Evolutionary conservation across 2,888 invertebrate species (phyloP).

Genomic region (Poecilus cupreus): DNA sequence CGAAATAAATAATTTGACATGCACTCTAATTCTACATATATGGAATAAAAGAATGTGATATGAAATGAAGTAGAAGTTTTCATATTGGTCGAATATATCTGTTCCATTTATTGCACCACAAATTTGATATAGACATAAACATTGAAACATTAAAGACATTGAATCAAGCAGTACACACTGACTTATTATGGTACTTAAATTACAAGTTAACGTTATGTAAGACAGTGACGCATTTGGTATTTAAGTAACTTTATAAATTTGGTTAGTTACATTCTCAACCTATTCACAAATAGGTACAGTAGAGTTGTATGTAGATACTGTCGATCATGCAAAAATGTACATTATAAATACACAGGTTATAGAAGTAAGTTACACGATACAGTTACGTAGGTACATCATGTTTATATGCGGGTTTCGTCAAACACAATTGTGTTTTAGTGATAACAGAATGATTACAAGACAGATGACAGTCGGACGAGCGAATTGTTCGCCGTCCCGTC

Average conservation of each 20-base stretch:
- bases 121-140: slow-evolving; percentile 69
- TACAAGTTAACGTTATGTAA: not conserved
- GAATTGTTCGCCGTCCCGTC: slow-evolving; percentile 14
- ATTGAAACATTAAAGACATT: slow-evolving; percentile 62
- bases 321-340: slow-evolving; percentile 58
- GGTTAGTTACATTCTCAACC: slow-evolving; percentile 29
- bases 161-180: slow-evolving; percentile 45
- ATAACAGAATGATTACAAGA: slow-evolving; percentile 43
- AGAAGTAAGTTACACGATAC: slow-evolving; percentile 61
- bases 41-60: not conserved
- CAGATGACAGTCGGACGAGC: not conserved
- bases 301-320: slow-evolving; percentile 30
- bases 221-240: slow-evolving; percentile 35
- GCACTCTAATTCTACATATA: no score
- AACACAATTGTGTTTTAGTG: slow-evolving; percentile 35
- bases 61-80: not conserved
- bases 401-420: slow-evolving; percentile 36
- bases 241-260: slow-evolving; percentile 30
- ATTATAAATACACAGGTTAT: slow-evolving; percentile 59
- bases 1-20: no score
- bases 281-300: slow-evolving; percentile 58
- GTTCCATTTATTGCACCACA: slow-evolving; percentile 71
- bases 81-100: slow-evolving; percentile 62
- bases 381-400: slow-evolving; percentile 23
- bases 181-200: slow-evolving; percentile 47